Base-by-base conservation (phyloP, 2,113 vertebrate species). In the Malurus cyaneus region DNA sequence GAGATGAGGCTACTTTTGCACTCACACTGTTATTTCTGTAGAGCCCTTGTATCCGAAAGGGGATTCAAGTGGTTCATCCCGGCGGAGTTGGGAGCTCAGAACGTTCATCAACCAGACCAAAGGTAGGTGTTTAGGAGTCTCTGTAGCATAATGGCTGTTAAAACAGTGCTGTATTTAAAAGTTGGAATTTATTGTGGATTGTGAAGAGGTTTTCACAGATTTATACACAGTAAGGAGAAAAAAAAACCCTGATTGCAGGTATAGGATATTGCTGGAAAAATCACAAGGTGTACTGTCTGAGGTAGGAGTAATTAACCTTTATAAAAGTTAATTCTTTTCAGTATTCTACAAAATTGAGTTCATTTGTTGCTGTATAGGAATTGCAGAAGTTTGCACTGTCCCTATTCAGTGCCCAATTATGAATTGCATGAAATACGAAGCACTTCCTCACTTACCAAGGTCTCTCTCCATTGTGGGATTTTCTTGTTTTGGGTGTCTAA, bases 31-130 rank as follows among this genome's bases (percentile, higher is more conserved):
- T 86, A 15, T 93, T 92, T 86, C 71, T 90, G 34, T 91, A 99
- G 99, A 99, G 88, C 99, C 99, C 1, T 98, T 98, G 0, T 99
- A 99, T 97, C 99, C 99, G 10, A 99, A 98, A 94, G 98, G 96
- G 62, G 99, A 99, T 73, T 97, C 97, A 7, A 96, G 98, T 91
- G 98, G 97, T 26, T 96, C 97, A 3, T 92, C 97, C 8, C 98
- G 99, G 10, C 97, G 99, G 81, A 99, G 99, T 52, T 99, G 99
- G 99, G 99, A 99, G 86, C 99, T 99, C 54, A 98, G 98, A 72
- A 99, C 98, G 2, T 98, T 99, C n/a, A 98, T 99, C 94, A 99
- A 95, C 96, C 99, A 99, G 97, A 98, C 98, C 39, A 99, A 98
- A 97, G 99, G 99, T 99, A 94, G 94, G 96, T 41, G n/a, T 67